Percentiles rank a stretch among this genome's conserved stretches.
Conservation (phyloP, 2,113 vertebrate genomes). For the Toxostoma redivivum region DNA sequence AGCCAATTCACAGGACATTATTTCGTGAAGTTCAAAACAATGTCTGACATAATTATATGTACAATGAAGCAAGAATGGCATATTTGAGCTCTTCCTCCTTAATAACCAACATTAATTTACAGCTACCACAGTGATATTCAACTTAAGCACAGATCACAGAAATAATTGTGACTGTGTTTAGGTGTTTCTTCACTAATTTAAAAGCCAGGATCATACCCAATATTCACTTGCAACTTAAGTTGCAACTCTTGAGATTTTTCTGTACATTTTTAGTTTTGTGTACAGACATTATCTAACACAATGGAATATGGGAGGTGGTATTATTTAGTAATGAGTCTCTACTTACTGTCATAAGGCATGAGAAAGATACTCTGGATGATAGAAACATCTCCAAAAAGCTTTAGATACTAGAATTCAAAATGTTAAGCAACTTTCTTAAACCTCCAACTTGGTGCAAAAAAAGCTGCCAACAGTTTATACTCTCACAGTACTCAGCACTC, state of each 20-base stretch:
- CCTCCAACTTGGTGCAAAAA: neutral
- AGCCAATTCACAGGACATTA: neutral
- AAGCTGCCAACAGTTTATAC: neutral
- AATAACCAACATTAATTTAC: constrained; percentile 26
- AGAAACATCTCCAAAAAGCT: neutral
- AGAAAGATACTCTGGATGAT: neutral
- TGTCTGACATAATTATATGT: neutral
- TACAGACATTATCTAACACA: neutral
- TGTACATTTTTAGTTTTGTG: neutral
- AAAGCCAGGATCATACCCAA: neutral
- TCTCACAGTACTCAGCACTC: neutral
- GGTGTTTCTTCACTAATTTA: neutral
- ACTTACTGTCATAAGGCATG: neutral
- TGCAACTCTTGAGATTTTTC: neutral
- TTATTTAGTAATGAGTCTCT: neutral
- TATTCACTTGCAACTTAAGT: neutral
- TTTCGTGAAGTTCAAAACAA: neutral
- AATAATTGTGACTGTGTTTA: neutral
- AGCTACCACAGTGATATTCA: neutral
- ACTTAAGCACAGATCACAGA: neutral
- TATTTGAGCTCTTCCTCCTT: neutral
- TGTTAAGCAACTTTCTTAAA: neutral
- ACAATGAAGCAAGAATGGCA: neutral
- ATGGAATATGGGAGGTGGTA: fast-evolving
- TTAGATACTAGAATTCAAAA: neutral